Percentiles rank a stretch among this genome's conserved stretches.
These are phyloP conservation scores for Lasioglossum lativentre DNA, from an alignment of 2,888 invertebrate genomes.

Conservation along the genomic window DNA sequence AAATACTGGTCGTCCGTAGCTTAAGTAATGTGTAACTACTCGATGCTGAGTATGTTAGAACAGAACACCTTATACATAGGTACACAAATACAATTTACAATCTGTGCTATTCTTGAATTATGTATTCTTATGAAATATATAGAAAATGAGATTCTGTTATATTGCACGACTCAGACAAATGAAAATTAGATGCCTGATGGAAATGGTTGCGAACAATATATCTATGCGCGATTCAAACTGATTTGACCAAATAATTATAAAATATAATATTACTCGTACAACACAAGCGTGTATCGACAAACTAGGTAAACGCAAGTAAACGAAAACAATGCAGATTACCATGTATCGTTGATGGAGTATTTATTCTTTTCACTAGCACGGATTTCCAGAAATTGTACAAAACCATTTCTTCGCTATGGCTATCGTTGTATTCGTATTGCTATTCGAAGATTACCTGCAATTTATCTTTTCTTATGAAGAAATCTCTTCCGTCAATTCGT, in stretches of 20 bases:
- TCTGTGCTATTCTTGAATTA: conserved; percentile 12
- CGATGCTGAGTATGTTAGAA: not conserved
- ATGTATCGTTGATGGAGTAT: not conserved
- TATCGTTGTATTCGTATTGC: not conserved
- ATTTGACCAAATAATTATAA: not conserved
- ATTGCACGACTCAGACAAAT: not conserved
- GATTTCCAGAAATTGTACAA: not conserved
- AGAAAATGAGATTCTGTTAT: conserved; percentile 35
- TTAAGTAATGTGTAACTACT: not conserved
- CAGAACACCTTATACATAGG: not conserved
- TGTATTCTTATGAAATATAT: conserved; percentile 46
- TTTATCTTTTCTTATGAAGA: not conserved
- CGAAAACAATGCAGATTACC: not conserved
- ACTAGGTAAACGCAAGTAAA: not conserved
- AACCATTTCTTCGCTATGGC: not conserved
- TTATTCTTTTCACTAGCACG: not conserved
- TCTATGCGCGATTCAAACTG: not conserved
- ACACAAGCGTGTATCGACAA: not conserved
- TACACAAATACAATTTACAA: conserved; percentile 31
- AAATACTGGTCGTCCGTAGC: conserved; percentile 5
- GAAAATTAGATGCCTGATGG: conserved; percentile 11
- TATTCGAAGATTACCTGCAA: not conserved
- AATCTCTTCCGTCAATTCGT: not conserved
- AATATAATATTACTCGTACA: not conserved
- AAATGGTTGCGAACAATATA: conserved; percentile 1